Percentiles rank a stretch among this genome's conserved stretches.
Conservation (phyloP, 2,797 vertebrate species). For the Martes flavigula region DNA sequence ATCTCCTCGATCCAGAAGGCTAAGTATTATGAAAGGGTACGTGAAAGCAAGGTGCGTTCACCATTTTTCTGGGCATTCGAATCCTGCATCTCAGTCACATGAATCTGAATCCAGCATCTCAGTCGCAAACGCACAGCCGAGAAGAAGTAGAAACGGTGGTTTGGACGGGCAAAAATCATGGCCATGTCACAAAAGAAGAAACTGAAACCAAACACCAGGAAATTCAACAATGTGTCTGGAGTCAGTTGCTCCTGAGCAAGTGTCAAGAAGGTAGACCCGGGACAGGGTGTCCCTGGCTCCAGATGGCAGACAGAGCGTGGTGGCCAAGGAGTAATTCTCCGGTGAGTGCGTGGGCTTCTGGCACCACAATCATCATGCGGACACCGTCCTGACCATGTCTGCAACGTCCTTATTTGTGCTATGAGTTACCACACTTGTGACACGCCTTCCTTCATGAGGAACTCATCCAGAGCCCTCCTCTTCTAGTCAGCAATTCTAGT, state of each 20-base stretch:
- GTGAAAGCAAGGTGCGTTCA: background rate
- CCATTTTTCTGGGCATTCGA: background rate
- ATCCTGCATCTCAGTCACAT: background rate
- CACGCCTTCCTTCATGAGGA: background rate
- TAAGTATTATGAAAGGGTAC: background rate
- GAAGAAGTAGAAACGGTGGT: background rate
- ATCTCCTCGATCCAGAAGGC: background rate
- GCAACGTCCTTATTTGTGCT: background rate
- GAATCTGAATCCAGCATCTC: too few relatives aligned
- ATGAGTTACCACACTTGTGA: background rate
- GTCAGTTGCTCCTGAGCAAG: background rate
- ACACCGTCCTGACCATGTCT: background rate
- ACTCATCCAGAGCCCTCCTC: background rate
- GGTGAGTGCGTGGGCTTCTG: background rate
- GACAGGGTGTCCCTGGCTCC: background rate
- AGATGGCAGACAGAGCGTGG: background rate
- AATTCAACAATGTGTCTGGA: background rate
- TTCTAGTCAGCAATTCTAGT: background rate
- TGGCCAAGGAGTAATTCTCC: background rate
- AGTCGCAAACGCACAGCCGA: background rate
- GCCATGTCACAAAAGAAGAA: constrained; percentile 15
- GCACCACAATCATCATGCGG: background rate
- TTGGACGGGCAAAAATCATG: constrained; percentile 19
- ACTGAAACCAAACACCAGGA: background rate
- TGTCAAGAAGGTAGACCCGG: background rate